phyloP scores from a whole-genome alignment of 35 echinoderm and acorn worm genomes.

The Ptychodera flava region DNA sequence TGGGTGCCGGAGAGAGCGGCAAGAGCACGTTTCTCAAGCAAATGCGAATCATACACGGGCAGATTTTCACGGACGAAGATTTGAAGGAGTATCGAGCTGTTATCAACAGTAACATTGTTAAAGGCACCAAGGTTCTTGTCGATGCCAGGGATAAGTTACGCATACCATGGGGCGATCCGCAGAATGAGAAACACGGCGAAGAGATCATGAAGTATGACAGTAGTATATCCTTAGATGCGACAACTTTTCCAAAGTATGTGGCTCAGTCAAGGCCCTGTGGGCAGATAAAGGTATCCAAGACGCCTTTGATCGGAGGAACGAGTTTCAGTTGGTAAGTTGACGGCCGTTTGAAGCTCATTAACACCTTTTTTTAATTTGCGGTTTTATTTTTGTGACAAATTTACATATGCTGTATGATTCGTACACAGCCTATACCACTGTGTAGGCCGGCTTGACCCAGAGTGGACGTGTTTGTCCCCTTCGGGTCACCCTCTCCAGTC shows the following conservation, averaged over 20 bases:
- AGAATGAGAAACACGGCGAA: slow-evolving; percentile 49
- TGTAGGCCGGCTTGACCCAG: no score
- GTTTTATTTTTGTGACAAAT: no score
- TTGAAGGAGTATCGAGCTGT: slow-evolving; percentile 79
- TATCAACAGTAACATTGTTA: slow-evolving; percentile 91
- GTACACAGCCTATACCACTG: no score
- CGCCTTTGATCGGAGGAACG: slow-evolving; percentile 82
- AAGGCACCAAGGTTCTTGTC: slow-evolving; percentile 93
- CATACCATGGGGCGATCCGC: slow-evolving; percentile 85
- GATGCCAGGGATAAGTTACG: slow-evolving; percentile 83
- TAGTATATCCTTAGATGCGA: slow-evolving; percentile 42
- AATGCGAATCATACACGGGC: slow-evolving; percentile 98
- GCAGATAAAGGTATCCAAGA: slow-evolving; percentile 74
- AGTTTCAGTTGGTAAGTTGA: slow-evolving; percentile 99
- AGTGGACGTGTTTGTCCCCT: no score
- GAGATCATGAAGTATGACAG: slow-evolving; percentile 75
- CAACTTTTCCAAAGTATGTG: slow-evolving; percentile 78
- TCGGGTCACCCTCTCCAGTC: no score
- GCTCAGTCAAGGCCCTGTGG: slow-evolving; percentile 61
- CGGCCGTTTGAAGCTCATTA: no score
- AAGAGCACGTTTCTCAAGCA: slow-evolving; percentile 99
- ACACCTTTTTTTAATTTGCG: no score
- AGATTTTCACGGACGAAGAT: slow-evolving; percentile 68
- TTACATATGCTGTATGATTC: no score
- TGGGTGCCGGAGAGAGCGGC: slow-evolving; percentile 95